phyloP scores from a whole-genome alignment of 2,113 vertebrate species.

The Callocephalon fimbriatum region DNA sequence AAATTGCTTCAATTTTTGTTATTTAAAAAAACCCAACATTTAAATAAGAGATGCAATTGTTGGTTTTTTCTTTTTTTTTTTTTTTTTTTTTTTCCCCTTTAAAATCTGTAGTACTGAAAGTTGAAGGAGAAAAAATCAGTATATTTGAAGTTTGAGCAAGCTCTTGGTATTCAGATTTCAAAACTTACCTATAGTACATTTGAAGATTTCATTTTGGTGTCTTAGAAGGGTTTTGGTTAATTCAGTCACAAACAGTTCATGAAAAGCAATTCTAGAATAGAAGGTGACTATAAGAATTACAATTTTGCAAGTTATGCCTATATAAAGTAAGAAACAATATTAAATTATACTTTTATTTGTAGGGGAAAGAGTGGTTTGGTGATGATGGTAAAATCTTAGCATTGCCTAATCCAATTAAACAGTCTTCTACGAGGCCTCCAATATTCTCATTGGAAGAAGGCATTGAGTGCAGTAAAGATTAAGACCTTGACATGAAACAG shows the following conservation, averaged over 20 bases:
- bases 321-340: neutral
- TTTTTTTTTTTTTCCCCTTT: neutral
- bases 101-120: neutral
- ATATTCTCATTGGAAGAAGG: slow-evolving; percentile 79
- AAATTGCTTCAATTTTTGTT: neutral
- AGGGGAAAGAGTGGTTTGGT: slow-evolving; percentile 94
- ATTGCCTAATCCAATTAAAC: slow-evolving; percentile 90
- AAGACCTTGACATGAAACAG: too few relatives aligned
- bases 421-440: slow-evolving; percentile 83
- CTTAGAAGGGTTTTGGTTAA: neutral
- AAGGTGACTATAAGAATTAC: neutral
- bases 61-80: neutral
- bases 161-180: neutral
- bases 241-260: neutral
- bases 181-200: neutral
- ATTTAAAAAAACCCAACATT: neutral
- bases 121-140: neutral
- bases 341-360: neutral
- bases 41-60: neutral
- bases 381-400: slow-evolving; percentile 91
- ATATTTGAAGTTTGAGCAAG: neutral
- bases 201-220: neutral
- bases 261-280: neutral
- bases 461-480: too few relatives aligned
- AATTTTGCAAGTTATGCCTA: neutral